Conservation (phyloP, 2,888 invertebrate genomes). For the Blera fallax region DNA sequence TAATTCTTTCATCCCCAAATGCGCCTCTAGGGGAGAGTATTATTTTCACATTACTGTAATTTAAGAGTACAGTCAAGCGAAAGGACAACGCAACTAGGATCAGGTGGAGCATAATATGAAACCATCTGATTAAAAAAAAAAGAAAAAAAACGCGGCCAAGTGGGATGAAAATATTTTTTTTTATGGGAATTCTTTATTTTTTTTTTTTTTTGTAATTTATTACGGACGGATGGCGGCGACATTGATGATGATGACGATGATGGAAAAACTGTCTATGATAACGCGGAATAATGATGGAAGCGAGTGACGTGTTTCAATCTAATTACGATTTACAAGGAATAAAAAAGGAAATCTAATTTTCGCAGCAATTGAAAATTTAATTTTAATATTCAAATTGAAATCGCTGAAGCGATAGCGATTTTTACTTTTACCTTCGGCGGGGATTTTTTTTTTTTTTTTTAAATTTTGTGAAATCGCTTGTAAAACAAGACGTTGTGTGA, state of each 20-base stretch:
- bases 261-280: neutral
- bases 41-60: constrained; percentile 10
- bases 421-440: no score
- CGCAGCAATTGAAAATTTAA: neutral
- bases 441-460: no score
- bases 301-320: constrained; percentile 1
- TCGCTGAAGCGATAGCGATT: neutral
- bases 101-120: constrained; percentile 4
- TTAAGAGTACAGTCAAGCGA: constrained; percentile 4
- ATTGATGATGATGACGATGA: neutral
- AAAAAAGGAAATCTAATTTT: neutral
- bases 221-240: constrained; percentile 1
- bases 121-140: constrained; percentile 14
- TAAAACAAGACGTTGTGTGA: no score
- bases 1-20: neutral
- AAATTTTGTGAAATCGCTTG: no score
- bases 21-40: neutral
- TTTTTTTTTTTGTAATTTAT: constrained; percentile 8
- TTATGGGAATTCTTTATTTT: neutral
- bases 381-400: neutral
- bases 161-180: neutral
- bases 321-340: neutral
- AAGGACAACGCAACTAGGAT: constrained; percentile 17
- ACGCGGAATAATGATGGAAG: neutral
- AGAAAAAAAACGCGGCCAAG: neutral